phyloP scores from a whole-genome alignment of 2,888 invertebrate species.

The Apamea monoglypha region DNA sequence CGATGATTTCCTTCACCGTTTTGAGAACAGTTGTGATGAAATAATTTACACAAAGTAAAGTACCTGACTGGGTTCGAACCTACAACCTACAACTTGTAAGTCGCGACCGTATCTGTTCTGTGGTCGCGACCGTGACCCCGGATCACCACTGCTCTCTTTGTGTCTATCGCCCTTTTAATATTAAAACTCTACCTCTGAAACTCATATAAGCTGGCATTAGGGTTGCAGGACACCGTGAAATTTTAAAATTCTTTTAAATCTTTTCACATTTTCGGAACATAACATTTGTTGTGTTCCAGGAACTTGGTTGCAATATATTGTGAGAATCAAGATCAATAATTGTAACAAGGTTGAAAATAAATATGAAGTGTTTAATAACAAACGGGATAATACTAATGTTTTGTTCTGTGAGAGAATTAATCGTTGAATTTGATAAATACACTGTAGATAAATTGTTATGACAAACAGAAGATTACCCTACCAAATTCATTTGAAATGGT shows the following conservation, averaged over 20 bases:
- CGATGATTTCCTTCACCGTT: no score
- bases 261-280: background rate
- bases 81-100: no score
- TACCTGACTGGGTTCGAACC: no score
- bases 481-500: background rate
- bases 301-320: background rate
- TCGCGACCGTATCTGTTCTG: no score
- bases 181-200: slow-evolving; percentile 1
- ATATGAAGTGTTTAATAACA: background rate
- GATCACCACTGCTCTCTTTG: no score
- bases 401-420: background rate
- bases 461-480: background rate
- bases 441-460: background rate
- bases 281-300: background rate
- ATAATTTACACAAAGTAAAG: no score
- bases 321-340: background rate
- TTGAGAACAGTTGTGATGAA: no score
- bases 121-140: no score
- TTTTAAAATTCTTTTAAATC: background rate
- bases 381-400: background rate
- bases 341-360: background rate
- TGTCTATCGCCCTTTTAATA: background rate
- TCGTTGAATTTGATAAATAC: background rate
- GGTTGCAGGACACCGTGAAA: background rate
- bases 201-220: background rate